Base-by-base conservation (phyloP, 2,888 invertebrate species). In the Opisthograptis luteolata region DNA sequence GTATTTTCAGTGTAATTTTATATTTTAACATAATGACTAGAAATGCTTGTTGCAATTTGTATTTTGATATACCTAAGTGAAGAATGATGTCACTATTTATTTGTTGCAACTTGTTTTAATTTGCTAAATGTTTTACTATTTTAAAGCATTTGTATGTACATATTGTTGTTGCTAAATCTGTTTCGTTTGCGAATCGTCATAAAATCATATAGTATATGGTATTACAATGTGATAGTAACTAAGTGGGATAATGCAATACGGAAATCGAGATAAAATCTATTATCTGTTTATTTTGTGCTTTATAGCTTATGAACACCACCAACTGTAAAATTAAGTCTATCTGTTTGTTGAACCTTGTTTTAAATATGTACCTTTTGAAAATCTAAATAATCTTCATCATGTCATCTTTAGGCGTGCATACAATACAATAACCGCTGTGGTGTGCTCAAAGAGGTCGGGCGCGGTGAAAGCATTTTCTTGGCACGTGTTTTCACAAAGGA, bases 91-190 rank as follows among this genome's bases (percentile, higher is more conserved):
- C 58, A 59, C 56, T 57, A 69, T 70, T 70, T 53, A 65, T 72
- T 69, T 64, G 58, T 61, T 59, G 61, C 63, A 57, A 57, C 60
- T 62, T 65, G 61, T 68, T 60, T 68, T 79, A 78, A 76, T 76
- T 80, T 76, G 72, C 64, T 63, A 71, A 73, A 70, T 68, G 55
- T 71, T 73, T 68, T 72, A 59, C 62, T 63, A 59, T 63, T 58
- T 58, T 66, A 68, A 66, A 69, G 77, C 76, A 77, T 79, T 75
- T 74, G 76, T 79, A 70, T 68, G 69, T 70, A 63, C 28, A 46
- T 57, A 59, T 60, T 55, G 43, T 54, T 56, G 40, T 54, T 57
- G 56, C 53, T 40, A 45, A 47, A 41, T 32, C 20, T 51, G 48
- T 58, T 58, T 56, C 52, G 49, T 60, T 55, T 51, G 41, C 32